Evolutionary conservation across 2,113 vertebrate species (phyloP), one percentile per base, ranked within the genome.

Genomic region (Pandion haliaetus): DNA sequence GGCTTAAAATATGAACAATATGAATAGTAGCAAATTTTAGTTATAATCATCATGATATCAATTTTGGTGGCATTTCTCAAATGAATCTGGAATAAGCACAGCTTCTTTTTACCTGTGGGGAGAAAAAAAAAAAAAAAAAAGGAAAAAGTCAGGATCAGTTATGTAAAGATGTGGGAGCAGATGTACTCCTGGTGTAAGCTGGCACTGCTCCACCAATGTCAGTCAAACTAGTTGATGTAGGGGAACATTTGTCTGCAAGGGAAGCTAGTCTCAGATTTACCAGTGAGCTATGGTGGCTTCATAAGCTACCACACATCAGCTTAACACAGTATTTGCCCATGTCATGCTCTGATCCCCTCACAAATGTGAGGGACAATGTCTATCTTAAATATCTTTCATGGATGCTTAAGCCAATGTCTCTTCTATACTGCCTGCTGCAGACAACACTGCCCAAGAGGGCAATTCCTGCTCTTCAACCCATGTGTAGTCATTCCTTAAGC

Each of bases 91-190:
- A 34, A 73, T 93, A 85, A 91, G 23, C 36, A 90, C 49, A 69
- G 58, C 34, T 86, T 78, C 63, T 89, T 95, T 88, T 78, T 61
- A 93, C 91, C 86, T 84, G 40, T 40, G 19, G 10, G 36, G 52
- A n/a, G 12, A 2, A 6, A 11, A 14, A 34, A 29, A 5, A 9
- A 5, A 9, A 13, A 65, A 29, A 61, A 42, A 49, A 15, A 20
- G 5, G 6, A 17, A 40, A 57, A 86, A 88, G 38, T 44, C 69
- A 90, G 70, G 77, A 97, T 95, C 61, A 72, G 83, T 95, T 95
- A 94, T 62, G 50, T 94, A 94, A 97, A 94, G 87, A 94, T 95
- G 95, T 94, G 87, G 91, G 93, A 94, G 89, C 93, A 96, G 89
- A 93, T 95, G 84, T 77, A 94, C 84, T 94, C 74, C 86, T 95